Evolutionary conservation across 35 echinoderm and acorn worm genomes (phyloP).

Genomic region (Amphiura filiformis): DNA sequence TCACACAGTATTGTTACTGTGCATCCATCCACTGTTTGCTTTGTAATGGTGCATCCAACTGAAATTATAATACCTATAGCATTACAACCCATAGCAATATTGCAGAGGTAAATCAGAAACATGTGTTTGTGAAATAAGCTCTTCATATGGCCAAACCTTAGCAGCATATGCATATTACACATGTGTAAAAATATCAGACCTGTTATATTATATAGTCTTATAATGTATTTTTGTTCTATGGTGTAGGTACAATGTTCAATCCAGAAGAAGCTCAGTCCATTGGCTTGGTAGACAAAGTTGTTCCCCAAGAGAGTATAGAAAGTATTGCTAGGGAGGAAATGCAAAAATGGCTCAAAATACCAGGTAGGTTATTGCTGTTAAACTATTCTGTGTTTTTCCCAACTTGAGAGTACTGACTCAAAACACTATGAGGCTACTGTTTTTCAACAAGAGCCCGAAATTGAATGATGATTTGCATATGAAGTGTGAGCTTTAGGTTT

Average conservation of each 20-base stretch:
- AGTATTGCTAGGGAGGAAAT: slow-evolving; percentile 24
- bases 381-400: background rate
- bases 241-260: slow-evolving; percentile 34
- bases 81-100: no score
- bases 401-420: background rate
- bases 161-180: no score
- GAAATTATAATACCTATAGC: no score
- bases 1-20: no score
- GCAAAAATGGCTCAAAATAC: slow-evolving; percentile 56
- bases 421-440: background rate
- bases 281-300: slow-evolving; percentile 43
- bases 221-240: background rate
- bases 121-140: no score
- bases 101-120: no score
- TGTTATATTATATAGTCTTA: no score
- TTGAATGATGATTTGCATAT: background rate
- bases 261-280: slow-evolving; percentile 34
- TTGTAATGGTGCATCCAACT: no score
- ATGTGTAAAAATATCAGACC: no score
- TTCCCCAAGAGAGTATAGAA: slow-evolving; percentile 24
- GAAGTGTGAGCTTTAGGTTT: background rate
- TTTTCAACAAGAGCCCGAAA: background rate
- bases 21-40: no score
- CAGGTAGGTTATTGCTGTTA: slow-evolving; percentile 36
- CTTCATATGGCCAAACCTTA: no score